Percentiles rank a stretch among this genome's conserved stretches.
These are phyloP conservation scores for Sebastes ruberrimus DNA, from an alignment of 2,797 vertebrate species.

Conservation along the genomic window DNA sequence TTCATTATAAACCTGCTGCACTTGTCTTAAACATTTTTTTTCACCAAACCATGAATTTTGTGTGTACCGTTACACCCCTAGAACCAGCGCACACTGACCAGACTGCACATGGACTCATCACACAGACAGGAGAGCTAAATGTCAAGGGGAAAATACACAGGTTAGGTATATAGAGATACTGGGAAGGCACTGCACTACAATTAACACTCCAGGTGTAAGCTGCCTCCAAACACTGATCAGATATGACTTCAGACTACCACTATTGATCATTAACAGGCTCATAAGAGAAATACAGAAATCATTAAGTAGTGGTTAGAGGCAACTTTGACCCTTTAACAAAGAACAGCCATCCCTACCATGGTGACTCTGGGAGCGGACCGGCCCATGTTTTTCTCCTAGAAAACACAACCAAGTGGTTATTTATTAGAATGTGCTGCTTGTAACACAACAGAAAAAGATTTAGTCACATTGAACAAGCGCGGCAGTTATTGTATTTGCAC, in stretches of 20 bases:
- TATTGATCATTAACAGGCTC: not conserved
- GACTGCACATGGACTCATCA: slow-evolving; percentile 63
- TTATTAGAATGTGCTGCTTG: slow-evolving; percentile 41
- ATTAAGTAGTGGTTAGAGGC: slow-evolving; percentile 64
- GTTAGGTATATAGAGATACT: slow-evolving; percentile 51
- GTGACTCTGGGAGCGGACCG: slow-evolving; percentile 85
- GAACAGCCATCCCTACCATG: slow-evolving; percentile 86
- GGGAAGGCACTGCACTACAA: slow-evolving; percentile 66
- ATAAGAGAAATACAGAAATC: slow-evolving; percentile 27
- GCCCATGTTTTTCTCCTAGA: slow-evolving; percentile 87
- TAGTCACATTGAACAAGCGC: slow-evolving; percentile 24
- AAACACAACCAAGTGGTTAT: slow-evolving; percentile 80
- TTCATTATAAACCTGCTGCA: not conserved
- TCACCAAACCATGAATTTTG: not conserved
- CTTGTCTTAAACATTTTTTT: not conserved
- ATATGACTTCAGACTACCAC: slow-evolving; percentile 3
- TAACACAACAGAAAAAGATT: slow-evolving; percentile 6
- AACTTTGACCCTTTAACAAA: slow-evolving; percentile 74
- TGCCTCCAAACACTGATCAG: slow-evolving; percentile 70
- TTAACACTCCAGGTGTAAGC: slow-evolving; percentile 66
- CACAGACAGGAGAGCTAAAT: slow-evolving; percentile 71
- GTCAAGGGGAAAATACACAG: slow-evolving; percentile 56
- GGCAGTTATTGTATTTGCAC: slow-evolving; percentile 5
- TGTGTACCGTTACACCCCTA: slow-evolving; percentile 56
- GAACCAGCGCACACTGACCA: slow-evolving; percentile 45